These are phyloP conservation scores for Druceiella hillmani DNA, from an alignment of 2,888 invertebrate species.

Conservation along the genomic window DNA sequence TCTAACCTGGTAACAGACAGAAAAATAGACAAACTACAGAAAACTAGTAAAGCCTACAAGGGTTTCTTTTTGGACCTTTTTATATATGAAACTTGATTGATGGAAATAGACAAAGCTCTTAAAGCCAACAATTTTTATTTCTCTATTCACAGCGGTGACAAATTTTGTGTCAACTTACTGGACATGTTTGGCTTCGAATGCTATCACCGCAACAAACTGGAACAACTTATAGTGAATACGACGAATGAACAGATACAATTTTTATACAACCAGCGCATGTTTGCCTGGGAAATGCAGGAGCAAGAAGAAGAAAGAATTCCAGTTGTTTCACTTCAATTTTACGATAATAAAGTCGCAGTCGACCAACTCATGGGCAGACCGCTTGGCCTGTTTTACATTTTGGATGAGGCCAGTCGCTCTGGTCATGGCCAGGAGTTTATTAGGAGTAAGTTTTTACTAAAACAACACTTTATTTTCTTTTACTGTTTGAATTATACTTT, in stretches of 20 bases:
- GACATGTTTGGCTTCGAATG: constrained; percentile 95
- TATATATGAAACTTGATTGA: too few species aligned
- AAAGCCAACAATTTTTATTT: too few species aligned
- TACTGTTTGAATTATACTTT: constrained; percentile 6
- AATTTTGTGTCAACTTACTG: constrained; percentile 72
- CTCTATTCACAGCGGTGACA: constrained; percentile 67
- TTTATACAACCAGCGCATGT: constrained; percentile 86
- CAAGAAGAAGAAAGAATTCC: constrained; percentile 71
- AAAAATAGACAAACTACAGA: too few species aligned
- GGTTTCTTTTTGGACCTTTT: too few species aligned
- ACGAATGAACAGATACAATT: constrained; percentile 93
- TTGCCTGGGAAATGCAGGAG: constrained; percentile 84
- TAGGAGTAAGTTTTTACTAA: constrained; percentile 50
- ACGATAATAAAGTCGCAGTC: constrained; percentile 83
- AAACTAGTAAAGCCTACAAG: too few species aligned
- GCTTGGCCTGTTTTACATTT: constrained; percentile 73
- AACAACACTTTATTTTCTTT: too few species aligned
- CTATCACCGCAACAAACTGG: constrained; percentile 76
- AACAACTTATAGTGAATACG: constrained; percentile 84
- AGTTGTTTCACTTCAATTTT: constrained; percentile 66
- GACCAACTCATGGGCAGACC: constrained; percentile 84
- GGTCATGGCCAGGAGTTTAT: constrained; percentile 66
- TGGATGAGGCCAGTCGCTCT: constrained; percentile 82
- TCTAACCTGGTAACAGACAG: too few species aligned
- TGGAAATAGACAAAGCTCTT: too few species aligned